Base-by-base conservation (phyloP, 2,113 vertebrate species). In the Rhabdornis inornatus region DNA sequence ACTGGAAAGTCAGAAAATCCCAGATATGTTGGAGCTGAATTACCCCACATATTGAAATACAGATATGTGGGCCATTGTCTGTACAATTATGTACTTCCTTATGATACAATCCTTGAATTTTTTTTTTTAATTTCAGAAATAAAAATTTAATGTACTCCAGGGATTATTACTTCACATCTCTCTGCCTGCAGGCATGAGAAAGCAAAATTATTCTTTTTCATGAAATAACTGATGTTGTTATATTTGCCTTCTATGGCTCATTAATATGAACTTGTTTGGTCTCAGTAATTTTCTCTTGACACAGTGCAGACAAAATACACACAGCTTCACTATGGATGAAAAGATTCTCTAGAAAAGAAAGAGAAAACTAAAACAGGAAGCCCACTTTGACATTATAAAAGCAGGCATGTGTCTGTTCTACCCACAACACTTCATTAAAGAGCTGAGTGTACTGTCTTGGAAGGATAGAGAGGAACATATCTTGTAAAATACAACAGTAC, bases 81-180 rank as follows among this genome's bases (percentile, higher is more conserved):
- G 23, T 66, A 53, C 37, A 52, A 35, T 50, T 66, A 69, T 35
- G 9, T 33, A 50, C 31, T 61, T 82, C 37, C n/a, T 85, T 83
- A 63, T 11, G 7, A n/a, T 71, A 47, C 6, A 63, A 68, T 60
- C 27, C 37, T 59, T 88, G 31, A 82, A 74, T 21, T n/a, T 30
- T 79, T 47, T 94, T 94, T 94, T 92, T 18, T 9, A n/a, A 92
- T n/a, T 53, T 69, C 50, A 87, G 49, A 91, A 85, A 77, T 61
- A 65, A 64, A 82, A 57, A 20, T 42, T 68, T 76, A 52, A 63
- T 50, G 7, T 47, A 35, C 42, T 50, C 27, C 25, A 71, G 42
- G 33, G 78, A 61, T 65, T 75, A 55, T 13, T 63, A 24, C 7
- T 69, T 81, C 61, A 64, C 39, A 49, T 68, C 23, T 68, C 45